A percentile compares a stretch with the other conserved stretches of the same genome.
These are phyloP conservation scores for Xestia c-nigrum DNA, from an alignment of 2,888 invertebrate species.

Conservation along the genomic window DNA sequence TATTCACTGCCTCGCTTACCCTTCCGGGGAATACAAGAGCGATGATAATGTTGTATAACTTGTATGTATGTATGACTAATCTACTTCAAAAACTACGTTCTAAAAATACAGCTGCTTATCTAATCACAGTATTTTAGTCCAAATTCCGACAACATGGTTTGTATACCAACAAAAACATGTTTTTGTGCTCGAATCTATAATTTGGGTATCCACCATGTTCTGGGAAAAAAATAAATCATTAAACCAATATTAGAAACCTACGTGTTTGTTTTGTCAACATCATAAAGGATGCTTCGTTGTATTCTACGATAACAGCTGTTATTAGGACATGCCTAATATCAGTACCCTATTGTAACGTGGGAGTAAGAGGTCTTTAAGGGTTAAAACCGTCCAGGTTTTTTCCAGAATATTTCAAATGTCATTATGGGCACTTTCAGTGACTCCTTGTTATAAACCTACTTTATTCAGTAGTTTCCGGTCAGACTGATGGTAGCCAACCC, in stretches of 20 bases:
- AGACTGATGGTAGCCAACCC: neutral
- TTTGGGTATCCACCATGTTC: neutral
- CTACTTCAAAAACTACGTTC: neutral
- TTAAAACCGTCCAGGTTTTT: neutral
- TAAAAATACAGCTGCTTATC: constrained; percentile 16
- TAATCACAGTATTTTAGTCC: constrained; percentile 7
- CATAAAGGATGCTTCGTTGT: constrained; percentile 2
- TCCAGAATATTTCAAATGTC: neutral
- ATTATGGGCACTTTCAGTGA: neutral
- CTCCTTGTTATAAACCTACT: neutral
- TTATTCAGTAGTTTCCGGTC: neutral
- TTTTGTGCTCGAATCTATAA: constrained; percentile 16
- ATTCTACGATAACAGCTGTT: neutral
- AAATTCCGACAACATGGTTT: constrained; percentile 11
- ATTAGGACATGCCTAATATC: constrained; percentile 4
- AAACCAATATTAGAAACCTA: neutral
- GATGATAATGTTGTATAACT: neutral
- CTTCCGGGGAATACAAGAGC: too few species aligned
- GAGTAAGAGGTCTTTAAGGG: constrained; percentile 8
- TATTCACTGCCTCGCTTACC: neutral
- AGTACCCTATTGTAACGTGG: constrained; percentile 3
- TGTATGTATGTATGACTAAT: neutral
- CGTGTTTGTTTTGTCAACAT: constrained; percentile 38
- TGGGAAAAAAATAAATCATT: neutral
- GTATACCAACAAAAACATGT: constrained; percentile 20